phyloP scores from a whole-genome alignment of 2,888 invertebrate species.

The Caenorhabditis sinica region DNA sequence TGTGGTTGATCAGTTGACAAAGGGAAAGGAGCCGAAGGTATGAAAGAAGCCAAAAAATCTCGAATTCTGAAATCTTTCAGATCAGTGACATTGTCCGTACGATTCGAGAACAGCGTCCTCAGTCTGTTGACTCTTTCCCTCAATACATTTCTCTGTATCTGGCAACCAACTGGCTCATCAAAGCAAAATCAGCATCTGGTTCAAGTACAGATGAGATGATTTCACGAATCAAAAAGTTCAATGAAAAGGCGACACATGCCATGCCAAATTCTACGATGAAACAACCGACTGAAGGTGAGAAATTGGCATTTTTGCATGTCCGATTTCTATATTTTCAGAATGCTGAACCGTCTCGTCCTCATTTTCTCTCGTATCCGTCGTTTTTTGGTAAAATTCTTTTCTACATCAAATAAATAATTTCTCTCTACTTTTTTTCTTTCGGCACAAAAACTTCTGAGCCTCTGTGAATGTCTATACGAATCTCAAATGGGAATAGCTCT shows the following conservation, averaged over 20 bases:
- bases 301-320: background rate
- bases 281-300: slow-evolving; percentile 41
- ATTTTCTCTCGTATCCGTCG: no score
- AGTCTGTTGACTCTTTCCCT: slow-evolving; percentile 46
- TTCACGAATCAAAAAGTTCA: slow-evolving; percentile 41
- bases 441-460: no score
- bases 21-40: slow-evolving; percentile 61
- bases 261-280: slow-evolving; percentile 38
- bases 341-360: no score
- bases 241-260: slow-evolving; percentile 28
- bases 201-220: slow-evolving; percentile 25
- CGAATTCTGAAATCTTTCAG: slow-evolving; percentile 22
- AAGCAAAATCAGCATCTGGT: slow-evolving; percentile 28
- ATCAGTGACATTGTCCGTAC: slow-evolving; percentile 55
- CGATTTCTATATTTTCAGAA: no score
- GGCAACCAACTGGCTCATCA: slow-evolving; percentile 58
- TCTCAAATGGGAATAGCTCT: no score
- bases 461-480: no score
- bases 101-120: slow-evolving; percentile 64
- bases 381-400: no score
- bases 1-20: slow-evolving; percentile 33
- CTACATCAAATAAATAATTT: no score
- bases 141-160: slow-evolving; percentile 54
- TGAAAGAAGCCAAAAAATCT: no score
- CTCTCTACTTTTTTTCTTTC: no score